Percentiles rank a stretch among this genome's conserved stretches.
phyloP scores from a whole-genome alignment of 2,113 vertebrate genomes.

The Perca flavescens region DNA sequence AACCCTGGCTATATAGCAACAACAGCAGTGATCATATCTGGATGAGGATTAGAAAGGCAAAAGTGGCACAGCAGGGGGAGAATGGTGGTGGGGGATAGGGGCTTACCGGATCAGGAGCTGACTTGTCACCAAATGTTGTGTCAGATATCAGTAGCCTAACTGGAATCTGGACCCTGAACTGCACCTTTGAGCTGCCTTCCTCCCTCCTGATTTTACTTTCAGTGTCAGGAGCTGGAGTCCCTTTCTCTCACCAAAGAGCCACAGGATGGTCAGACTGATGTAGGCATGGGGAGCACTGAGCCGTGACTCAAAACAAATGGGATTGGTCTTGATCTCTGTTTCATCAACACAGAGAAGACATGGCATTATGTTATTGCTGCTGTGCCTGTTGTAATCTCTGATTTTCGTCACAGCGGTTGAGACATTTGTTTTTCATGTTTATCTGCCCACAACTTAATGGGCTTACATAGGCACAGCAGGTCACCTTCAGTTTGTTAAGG shows the following conservation, averaged over 20 bases:
- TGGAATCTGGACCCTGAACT: constrained; percentile 8
- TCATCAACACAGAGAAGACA: constrained; percentile 57
- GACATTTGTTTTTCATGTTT: constrained; percentile 27
- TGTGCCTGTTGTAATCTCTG: constrained; percentile 60
- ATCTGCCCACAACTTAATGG: constrained; percentile 43
- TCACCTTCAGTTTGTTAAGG: constrained; percentile 1
- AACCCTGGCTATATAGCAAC: constrained; percentile 12
- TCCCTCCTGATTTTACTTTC: not conserved
- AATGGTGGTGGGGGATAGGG: constrained; percentile 15
- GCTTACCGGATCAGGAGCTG: constrained; percentile 19
- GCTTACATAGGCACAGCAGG: constrained; percentile 2
- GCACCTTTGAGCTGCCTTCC: not conserved
- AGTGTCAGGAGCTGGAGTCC: not conserved
- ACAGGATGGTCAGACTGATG: constrained; percentile 8
- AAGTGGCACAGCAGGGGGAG: constrained; percentile 21
- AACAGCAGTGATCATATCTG: constrained; percentile 41
- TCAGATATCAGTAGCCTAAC: not conserved
- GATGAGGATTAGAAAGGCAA: constrained; percentile 57
- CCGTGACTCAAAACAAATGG: constrained; percentile 63
- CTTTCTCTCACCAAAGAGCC: not conserved
- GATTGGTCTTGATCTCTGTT: constrained; percentile 65
- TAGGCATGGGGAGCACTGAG: constrained; percentile 9
- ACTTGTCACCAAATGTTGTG: constrained; percentile 23
- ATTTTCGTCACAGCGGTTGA: constrained; percentile 38
- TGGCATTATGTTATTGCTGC: constrained; percentile 58